Evolutionary conservation across 2,113 vertebrate genomes (phyloP).

Genomic region (Mustela lutreola): DNA sequence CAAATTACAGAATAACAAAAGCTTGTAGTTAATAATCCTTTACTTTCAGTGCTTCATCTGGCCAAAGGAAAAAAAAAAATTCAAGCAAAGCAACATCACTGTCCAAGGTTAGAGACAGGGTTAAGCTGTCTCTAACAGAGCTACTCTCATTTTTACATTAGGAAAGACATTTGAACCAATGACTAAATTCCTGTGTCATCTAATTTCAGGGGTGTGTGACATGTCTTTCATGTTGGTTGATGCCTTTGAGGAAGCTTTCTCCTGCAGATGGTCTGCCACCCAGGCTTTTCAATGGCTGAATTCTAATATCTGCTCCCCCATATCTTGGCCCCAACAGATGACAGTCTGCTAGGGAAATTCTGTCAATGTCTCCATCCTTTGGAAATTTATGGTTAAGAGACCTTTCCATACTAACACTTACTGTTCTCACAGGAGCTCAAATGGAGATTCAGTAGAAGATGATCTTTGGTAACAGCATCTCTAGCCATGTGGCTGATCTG

Average conservation of each 20-base stretch:
- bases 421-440: neutral
- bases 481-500: neutral
- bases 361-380: neutral
- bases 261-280: neutral
- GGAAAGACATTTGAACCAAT: neutral
- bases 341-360: neutral
- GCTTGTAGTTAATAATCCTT: constrained; percentile 18
- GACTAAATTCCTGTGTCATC: neutral
- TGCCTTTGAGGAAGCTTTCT: neutral
- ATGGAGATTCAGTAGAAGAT: neutral
- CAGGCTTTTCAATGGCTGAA: neutral
- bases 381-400: neutral
- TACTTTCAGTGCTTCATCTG: constrained; percentile 23
- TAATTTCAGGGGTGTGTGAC: neutral
- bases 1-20: constrained; percentile 42
- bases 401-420: neutral
- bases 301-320: neutral
- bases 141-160: neutral
- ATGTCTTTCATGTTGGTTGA: neutral
- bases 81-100: neutral
- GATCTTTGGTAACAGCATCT: neutral
- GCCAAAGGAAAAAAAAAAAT: neutral
- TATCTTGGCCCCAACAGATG: neutral
- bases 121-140: neutral
- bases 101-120: neutral